Conservation (phyloP, 2,888 invertebrate genomes). For the Junonia oenone region DNA sequence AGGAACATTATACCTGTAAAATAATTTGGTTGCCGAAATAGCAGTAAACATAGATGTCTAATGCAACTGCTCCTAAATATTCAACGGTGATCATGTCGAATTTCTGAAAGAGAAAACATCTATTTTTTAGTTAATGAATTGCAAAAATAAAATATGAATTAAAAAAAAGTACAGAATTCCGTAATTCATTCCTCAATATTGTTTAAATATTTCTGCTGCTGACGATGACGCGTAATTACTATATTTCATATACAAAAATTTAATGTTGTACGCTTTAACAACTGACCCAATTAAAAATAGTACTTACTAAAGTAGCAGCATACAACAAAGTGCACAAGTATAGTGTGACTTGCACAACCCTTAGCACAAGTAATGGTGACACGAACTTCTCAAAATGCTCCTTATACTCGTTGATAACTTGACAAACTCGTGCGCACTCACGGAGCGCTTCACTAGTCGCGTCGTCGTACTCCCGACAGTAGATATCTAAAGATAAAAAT, state of each 20-base stretch:
- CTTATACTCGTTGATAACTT: slow-evolving; percentile 44
- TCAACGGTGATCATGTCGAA: slow-evolving; percentile 65
- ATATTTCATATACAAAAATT: too few species aligned
- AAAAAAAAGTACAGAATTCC: too few species aligned
- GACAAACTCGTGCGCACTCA: slow-evolving; percentile 52
- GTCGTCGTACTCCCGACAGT: slow-evolving; percentile 44
- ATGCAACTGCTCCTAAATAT: slow-evolving; percentile 57
- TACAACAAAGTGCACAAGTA: slow-evolving; percentile 63
- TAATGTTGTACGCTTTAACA: too few species aligned
- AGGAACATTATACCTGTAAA: slow-evolving; percentile 63
- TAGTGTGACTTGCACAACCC: slow-evolving; percentile 64
- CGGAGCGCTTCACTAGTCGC: slow-evolving; percentile 47
- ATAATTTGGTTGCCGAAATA: slow-evolving; percentile 67
- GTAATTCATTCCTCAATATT: too few species aligned
- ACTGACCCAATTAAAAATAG: too few species aligned
- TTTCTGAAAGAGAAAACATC: too few species aligned
- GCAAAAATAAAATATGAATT: too few species aligned
- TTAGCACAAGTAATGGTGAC: slow-evolving; percentile 56
- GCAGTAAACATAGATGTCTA: slow-evolving; percentile 67
- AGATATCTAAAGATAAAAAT: too few species aligned
- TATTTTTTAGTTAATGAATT: too few species aligned
- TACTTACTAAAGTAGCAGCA: slow-evolving; percentile 57
- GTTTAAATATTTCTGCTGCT: too few species aligned
- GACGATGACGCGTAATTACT: too few species aligned
- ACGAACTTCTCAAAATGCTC: slow-evolving; percentile 54